A percentile compares a stretch with the other conserved stretches of the same genome.
phyloP scores from a whole-genome alignment of 2,888 invertebrate genomes.

The Leucania comma region DNA sequence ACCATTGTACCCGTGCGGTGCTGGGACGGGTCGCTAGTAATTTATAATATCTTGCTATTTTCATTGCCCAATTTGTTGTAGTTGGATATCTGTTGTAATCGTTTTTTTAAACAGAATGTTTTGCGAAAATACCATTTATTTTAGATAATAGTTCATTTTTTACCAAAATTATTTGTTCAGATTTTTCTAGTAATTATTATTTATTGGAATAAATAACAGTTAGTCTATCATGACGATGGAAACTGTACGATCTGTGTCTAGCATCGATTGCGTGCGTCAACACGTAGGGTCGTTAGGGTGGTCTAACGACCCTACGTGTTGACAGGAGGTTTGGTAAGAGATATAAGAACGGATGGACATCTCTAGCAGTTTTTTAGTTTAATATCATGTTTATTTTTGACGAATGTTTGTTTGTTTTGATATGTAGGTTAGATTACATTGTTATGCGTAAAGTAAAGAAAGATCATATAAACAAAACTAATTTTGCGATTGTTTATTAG shows the following conservation, averaged over 20 bases:
- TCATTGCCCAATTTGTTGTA: not conserved
- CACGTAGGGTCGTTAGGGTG: not conserved
- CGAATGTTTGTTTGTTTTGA: not conserved
- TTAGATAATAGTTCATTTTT: too few species aligned
- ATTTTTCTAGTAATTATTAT: not conserved
- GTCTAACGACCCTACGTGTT: not conserved
- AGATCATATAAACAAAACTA: too few species aligned
- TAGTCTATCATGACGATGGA: not conserved
- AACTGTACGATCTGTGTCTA: not conserved
- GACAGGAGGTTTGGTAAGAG: not conserved
- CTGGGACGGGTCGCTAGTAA: too few species aligned
- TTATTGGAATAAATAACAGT: not conserved
- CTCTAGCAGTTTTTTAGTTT: not conserved
- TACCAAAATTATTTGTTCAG: not conserved
- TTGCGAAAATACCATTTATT: too few species aligned
- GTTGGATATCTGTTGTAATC: not conserved
- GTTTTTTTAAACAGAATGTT: not conserved
- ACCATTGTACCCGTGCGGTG: too few species aligned
- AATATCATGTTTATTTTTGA: not conserved
- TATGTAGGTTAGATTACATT: too few species aligned
- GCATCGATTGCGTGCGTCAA: not conserved
- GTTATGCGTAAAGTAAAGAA: too few species aligned
- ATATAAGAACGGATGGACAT: not conserved
- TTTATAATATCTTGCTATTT: not conserved
- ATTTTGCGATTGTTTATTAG: too few species aligned